Percentiles rank a stretch among this genome's conserved stretches.
Evolutionary conservation across 2,888 invertebrate species (phyloP).

Genomic region (Caenorhabditis angaria): DNA sequence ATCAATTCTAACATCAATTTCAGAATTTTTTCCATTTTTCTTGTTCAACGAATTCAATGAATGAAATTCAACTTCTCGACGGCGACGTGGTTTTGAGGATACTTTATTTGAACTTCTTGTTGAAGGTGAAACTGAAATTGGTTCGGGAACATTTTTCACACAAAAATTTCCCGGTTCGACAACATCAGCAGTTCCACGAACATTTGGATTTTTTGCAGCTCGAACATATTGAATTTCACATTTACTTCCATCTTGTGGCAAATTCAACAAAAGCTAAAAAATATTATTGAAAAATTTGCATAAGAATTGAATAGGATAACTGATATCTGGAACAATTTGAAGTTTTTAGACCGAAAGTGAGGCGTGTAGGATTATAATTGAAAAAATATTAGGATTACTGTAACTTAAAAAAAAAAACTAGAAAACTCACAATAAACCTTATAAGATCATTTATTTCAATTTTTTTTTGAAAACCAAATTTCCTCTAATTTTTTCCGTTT

Average conservation of each 20-base stretch:
- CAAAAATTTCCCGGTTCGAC: constrained; percentile 22
- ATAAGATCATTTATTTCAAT: no score
- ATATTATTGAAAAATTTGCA: not conserved
- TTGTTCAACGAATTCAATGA: constrained; percentile 6
- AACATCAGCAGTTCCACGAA: constrained; percentile 24
- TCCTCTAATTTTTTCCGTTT: no score
- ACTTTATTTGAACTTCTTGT: not conserved
- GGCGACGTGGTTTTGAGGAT: not conserved
- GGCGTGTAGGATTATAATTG: no score
- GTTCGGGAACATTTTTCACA: constrained; percentile 17
- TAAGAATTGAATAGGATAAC: no score
- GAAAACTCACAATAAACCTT: no score
- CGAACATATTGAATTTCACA: constrained; percentile 20
- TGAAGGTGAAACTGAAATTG: constrained; percentile 23
- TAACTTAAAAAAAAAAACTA: no score
- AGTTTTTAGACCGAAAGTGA: no score
- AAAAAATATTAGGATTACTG: no score
- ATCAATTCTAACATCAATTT: no score
- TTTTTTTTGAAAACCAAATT: no score
- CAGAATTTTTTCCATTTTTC: not conserved
- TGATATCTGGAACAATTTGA: no score
- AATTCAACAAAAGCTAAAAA: constrained; percentile 21
- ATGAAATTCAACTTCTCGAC: constrained; percentile 5
- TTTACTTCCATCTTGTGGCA: constrained; percentile 22
- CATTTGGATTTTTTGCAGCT: not conserved